Evolutionary conservation across 1,140 invertebrate species (phyloP).

Genomic region (Heliconius congener): DNA sequence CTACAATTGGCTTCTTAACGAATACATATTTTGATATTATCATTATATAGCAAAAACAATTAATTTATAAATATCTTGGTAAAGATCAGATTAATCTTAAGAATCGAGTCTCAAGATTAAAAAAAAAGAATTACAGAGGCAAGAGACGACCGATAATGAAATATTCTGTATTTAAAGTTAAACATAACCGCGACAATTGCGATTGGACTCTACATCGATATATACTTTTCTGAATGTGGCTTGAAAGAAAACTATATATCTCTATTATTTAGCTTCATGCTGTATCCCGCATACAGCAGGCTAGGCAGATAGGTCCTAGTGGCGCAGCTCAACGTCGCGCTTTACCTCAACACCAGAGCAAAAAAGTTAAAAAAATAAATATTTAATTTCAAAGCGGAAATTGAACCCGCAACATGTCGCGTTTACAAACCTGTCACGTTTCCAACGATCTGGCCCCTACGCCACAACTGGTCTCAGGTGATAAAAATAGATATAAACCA

Average conservation of each 20-base stretch:
- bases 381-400: too few species aligned
- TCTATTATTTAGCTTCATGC: not conserved
- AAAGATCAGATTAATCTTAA: not conserved
- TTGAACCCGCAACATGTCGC: too few species aligned
- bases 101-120: slow-evolving; percentile 2
- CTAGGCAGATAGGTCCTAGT: not conserved
- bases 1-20: too few species aligned
- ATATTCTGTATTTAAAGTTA: slow-evolving; percentile 36
- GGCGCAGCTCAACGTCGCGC: too few species aligned
- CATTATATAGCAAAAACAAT: not conserved
- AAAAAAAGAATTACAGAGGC: slow-evolving; percentile 24
- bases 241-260: not conserved
- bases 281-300: not conserved
- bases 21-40: not conserved
- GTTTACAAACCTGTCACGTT: too few species aligned
- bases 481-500: too few species aligned
- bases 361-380: too few species aligned
- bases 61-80: not conserved
- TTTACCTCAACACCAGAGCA: too few species aligned
- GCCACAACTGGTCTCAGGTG: too few species aligned
- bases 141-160: slow-evolving; percentile 30
- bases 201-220: slow-evolving; percentile 23
- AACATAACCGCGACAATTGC: slow-evolving; percentile 34
- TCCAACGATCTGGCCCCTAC: too few species aligned
- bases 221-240: slow-evolving; percentile 11